Base-by-base conservation (phyloP, 2,888 invertebrate species). In the Acronicta psi region DNA sequence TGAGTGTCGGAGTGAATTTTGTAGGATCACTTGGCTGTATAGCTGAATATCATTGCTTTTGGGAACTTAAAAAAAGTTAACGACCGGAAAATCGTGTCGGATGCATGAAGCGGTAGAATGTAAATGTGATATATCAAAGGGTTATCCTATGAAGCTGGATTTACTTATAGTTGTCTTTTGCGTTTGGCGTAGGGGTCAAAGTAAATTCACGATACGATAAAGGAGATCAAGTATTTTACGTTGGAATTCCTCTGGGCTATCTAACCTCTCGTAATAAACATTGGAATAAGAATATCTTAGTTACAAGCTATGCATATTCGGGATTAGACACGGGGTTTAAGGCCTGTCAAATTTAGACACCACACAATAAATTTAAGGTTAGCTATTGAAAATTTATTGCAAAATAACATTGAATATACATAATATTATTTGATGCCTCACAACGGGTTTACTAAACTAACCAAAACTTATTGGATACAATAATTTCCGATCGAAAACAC, bases 51-150 rank as follows among this genome's bases (percentile, higher is more conserved):
- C 74, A 80, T 71, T 78, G 72, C 75, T 69, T 63, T 61, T 71
- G 75, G 66, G 71, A 74, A 75, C 77, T 81, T 80, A 84, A 81
- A 80, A 80, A 81, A 82, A 70, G 61, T 76, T 83, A 84, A 82
- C 79, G 80, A 79, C 78, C 82, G 88, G 84, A 85, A 89, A 87
- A 88, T 88, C 81, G 82, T 81, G 81, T 71, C 61, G 45, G 62
- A 67, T 52, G 62, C 62, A 49, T 66, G 53, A 53, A 63, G 36
- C 34, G 41, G 38, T 52, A 17, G 68, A 77, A 70, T 69, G 20
- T 55, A 44, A 66, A 69, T 61, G 69, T 54, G 29, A 69, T 66
- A 51, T 72, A 73, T 72, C 65, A 67, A 64, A 73, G 69, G 54
- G 56, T 54, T 53, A 51, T 37, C 45, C 43, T 37, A 16, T 57